A percentile compares a stretch with the other conserved stretches of the same genome.
phyloP scores from a whole-genome alignment of 92 coral and sea anemone genomes.

The Porites rus region DNA sequence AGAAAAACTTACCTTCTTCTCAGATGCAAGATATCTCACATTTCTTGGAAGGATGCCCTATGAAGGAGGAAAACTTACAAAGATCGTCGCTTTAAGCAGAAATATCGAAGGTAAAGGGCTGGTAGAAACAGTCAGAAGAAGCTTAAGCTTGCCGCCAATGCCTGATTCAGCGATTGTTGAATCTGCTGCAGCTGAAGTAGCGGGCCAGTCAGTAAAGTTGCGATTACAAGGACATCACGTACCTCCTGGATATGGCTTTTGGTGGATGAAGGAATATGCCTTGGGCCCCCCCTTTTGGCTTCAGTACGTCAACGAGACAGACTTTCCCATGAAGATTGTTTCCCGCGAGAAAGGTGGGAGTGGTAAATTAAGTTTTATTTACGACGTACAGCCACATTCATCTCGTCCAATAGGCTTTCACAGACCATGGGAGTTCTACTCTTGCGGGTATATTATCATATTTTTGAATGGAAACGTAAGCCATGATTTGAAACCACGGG shows the following conservation, averaged over 20 bases:
- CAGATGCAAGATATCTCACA: conserved; percentile 33
- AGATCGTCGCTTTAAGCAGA: conserved; percentile 31
- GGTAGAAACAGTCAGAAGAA: conserved; percentile 33
- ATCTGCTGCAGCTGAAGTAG: conserved; percentile 9
- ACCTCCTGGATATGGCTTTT: background rate
- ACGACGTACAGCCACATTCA: conserved; percentile 12
- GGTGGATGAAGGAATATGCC: background rate
- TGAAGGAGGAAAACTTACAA: conserved; percentile 46
- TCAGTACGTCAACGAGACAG: conserved; percentile 46
- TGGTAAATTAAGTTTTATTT: background rate
- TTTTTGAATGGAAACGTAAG: background rate
- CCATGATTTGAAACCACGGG: background rate
- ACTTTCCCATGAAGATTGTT: conserved; percentile 43
- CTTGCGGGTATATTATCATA: conserved; percentile 29
- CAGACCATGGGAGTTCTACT: no score
- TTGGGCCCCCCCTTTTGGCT: background rate
- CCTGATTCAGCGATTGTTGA: conserved; percentile 20
- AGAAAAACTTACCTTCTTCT: conserved; percentile 36
- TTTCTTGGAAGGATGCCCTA: conserved; percentile 45
- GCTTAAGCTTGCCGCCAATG: conserved; percentile 30
- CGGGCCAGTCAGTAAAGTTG: conserved; percentile 30
- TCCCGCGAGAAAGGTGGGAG: no score
- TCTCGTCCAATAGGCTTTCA: background rate
- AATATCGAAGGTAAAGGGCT: background rate
- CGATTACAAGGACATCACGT: background rate